A percentile compares a stretch with the other conserved stretches of the same genome.
phyloP scores from a whole-genome alignment of 2,797 vertebrate genomes.

The Pteropus rufus region DNA sequence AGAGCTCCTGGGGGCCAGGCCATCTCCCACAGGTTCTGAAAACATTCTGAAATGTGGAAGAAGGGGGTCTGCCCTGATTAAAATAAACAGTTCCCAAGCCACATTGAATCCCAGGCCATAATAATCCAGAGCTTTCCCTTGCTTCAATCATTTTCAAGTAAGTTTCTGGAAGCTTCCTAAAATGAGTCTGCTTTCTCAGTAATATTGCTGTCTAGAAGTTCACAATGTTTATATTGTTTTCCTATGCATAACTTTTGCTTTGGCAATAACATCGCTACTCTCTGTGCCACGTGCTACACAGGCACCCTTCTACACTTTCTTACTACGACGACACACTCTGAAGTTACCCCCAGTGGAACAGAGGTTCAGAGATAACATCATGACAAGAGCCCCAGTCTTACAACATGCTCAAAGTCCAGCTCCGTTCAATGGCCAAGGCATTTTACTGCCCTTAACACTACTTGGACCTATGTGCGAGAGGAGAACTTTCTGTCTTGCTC shows the following conservation, averaged over 20 bases:
- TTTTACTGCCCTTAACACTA: too few species aligned
- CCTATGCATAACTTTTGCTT: neutral
- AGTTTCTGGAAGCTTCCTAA: neutral
- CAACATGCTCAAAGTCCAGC: neutral
- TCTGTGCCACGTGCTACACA: accelerated
- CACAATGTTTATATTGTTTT: neutral
- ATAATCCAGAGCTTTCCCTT: neutral
- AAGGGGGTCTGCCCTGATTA: neutral
- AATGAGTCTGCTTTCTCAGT: neutral
- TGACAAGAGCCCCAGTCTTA: accelerated
- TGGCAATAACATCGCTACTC: too few species aligned
- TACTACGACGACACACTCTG: too few species aligned
- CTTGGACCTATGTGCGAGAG: accelerated
- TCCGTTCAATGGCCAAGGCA: neutral
- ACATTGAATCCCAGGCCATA: neutral
- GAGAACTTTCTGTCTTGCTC: neutral
- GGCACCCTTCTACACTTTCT: neutral
- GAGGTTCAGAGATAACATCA: accelerated
- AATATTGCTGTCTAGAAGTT: neutral
- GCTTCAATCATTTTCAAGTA: neutral
- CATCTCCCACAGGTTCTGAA: neutral
- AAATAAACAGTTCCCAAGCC: neutral
- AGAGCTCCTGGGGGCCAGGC: neutral
- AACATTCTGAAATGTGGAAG: neutral
- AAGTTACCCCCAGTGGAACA: neutral